Conservation (phyloP, 2,113 vertebrate species). For the Menura novaehollandiae region DNA sequence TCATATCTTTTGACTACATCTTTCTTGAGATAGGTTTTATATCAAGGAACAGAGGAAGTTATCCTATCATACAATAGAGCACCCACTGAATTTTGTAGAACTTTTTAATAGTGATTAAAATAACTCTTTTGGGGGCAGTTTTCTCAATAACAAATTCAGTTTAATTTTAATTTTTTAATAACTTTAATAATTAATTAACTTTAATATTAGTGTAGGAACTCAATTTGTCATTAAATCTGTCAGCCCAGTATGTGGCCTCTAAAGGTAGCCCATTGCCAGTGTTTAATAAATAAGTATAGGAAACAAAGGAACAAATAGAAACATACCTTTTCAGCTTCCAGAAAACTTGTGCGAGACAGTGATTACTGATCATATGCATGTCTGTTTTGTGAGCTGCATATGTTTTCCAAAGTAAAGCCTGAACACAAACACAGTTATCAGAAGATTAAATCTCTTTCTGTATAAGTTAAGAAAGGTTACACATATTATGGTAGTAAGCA, state of each 20-base stretch:
- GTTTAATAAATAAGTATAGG: neutral
- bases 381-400: neutral
- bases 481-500: neutral
- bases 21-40: neutral
- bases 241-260: neutral
- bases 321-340: neutral
- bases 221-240: neutral
- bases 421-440: neutral
- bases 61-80: neutral
- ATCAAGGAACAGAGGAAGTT: neutral
- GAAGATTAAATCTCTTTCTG: neutral
- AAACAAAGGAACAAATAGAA: neutral
- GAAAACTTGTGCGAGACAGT: neutral
- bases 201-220: neutral
- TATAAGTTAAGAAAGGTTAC: neutral
- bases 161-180: neutral
- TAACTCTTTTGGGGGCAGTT: neutral
- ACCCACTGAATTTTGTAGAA: neutral
- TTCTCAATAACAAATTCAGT: neutral
- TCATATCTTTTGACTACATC: neutral
- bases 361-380: neutral
- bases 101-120: neutral
- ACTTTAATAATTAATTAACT: too few species aligned
- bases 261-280: neutral
- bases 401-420: neutral